Evolutionary conservation across 2,797 vertebrate species (phyloP).

Genomic region (Stomatorhinus walkeri): DNA sequence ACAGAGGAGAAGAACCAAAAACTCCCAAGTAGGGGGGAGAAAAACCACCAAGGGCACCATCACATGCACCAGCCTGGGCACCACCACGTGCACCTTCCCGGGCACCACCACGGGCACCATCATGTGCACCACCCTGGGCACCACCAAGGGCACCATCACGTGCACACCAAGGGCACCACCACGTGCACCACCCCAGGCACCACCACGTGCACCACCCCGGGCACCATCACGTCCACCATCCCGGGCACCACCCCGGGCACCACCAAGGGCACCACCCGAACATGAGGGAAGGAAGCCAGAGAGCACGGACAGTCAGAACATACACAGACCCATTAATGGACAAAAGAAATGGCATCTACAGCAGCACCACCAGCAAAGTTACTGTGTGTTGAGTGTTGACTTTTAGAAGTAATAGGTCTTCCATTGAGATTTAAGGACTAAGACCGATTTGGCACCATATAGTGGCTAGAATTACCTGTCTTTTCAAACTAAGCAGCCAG

Average conservation of each 20-base stretch:
- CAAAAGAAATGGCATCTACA: background rate
- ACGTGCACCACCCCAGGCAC: too few species aligned
- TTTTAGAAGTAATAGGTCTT: background rate
- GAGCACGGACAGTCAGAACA: background rate
- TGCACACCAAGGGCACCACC: too few species aligned
- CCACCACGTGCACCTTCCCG: too few species aligned
- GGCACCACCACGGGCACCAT: too few species aligned
- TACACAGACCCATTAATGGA: background rate
- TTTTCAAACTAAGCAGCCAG: background rate
- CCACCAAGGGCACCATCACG: too few species aligned
- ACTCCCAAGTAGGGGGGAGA: background rate
- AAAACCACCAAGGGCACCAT: background rate
- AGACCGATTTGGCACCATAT: background rate
- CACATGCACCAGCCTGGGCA: too few species aligned
- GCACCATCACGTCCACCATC: too few species aligned
- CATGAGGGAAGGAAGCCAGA: background rate
- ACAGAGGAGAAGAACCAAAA: background rate
- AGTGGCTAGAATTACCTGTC: background rate
- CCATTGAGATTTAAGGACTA: background rate
- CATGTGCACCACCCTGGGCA: too few species aligned
- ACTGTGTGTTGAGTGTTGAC: background rate
- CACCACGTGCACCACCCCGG: too few species aligned
- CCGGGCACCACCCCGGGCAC: too few species aligned
- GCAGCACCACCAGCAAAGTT: background rate
- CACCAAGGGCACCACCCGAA: background rate